Conservation (phyloP, 1,140 invertebrate species). For the Macrotrachela quadricornifera region DNA sequence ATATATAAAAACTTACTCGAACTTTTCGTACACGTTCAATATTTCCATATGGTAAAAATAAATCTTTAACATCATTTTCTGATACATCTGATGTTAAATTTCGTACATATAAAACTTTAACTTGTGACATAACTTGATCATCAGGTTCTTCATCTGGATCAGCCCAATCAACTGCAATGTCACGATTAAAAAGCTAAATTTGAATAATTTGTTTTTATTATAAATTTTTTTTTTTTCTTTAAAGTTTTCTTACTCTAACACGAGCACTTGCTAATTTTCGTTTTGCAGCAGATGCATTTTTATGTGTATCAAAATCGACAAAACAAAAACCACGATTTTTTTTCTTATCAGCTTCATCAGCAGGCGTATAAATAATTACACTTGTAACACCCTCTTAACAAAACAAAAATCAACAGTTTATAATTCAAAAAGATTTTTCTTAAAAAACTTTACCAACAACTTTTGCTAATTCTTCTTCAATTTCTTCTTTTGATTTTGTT, state of each 20-base stretch:
- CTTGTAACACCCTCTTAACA: conserved; percentile 62
- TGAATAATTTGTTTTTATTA: background rate
- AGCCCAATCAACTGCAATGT: conserved; percentile 98
- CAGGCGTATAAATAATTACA: conserved; percentile 97
- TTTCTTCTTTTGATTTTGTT: conserved; percentile 95
- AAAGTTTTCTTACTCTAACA: conserved; percentile 13
- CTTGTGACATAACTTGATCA: conserved; percentile 85
- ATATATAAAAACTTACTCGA: no score
- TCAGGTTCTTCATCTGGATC: conserved; percentile 97
- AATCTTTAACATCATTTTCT: conserved; percentile 79
- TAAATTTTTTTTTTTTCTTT: conserved; percentile 2
- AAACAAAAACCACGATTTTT: conserved; percentile 99
- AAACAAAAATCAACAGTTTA: no score
- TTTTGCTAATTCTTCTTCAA: conserved; percentile 93
- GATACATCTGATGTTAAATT: conserved; percentile 87
- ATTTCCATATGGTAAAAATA: conserved; percentile 73
- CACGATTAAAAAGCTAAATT: conserved; percentile 64
- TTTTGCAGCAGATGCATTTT: conserved; percentile 88
- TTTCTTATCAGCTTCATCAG: conserved; percentile 70
- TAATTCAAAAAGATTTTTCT: no score
- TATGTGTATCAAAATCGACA: conserved; percentile 96
- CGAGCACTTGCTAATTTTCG: conserved; percentile 50
- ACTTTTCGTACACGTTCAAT: conserved; percentile 55
- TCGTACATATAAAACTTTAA: conserved; percentile 88
- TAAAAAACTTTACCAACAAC: conserved; percentile 35